Evolutionary conservation across 2,797 vertebrate species (phyloP).

Genomic region (Melanotaenia maccullochi): DNA sequence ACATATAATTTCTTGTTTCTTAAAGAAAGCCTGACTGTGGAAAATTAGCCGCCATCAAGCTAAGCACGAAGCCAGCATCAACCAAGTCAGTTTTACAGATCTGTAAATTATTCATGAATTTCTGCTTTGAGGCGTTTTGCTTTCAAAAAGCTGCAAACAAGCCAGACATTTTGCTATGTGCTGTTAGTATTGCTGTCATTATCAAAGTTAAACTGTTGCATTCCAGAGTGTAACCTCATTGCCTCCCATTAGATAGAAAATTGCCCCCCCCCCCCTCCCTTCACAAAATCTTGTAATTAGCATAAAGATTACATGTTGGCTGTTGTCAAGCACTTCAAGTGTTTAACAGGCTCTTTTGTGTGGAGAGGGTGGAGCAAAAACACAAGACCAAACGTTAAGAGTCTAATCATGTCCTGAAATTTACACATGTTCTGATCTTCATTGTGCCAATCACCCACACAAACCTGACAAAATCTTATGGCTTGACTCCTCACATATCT

Average conservation of each 20-base stretch:
- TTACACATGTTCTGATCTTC: conserved; percentile 38
- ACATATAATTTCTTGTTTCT: not conserved
- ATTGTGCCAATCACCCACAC: conserved; percentile 40
- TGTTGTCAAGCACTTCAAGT: conserved; percentile 50
- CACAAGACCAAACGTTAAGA: conserved; percentile 46
- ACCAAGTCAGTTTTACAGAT: conserved; percentile 46
- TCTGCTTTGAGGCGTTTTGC: conserved; percentile 58
- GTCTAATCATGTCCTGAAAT: conserved; percentile 47
- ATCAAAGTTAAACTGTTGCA: conserved; percentile 42
- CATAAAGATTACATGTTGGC: conserved; percentile 57
- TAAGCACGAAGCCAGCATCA: conserved; percentile 44
- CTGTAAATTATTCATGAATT: conserved; percentile 67
- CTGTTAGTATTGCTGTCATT: conserved; percentile 45
- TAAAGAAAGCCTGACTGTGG: conserved; percentile 22
- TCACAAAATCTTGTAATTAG: conserved; percentile 63
- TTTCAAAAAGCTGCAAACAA: conserved; percentile 56
- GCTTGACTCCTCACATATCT: conserved; percentile 17
- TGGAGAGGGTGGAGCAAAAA: conserved; percentile 23
- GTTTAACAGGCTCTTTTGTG: conserved; percentile 50
- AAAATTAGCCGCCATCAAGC: conserved; percentile 44
- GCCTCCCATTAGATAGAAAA: conserved; percentile 59
- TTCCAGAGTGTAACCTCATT: conserved; percentile 17
- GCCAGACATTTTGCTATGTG: conserved; percentile 29
- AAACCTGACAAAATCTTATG: conserved; percentile 32
- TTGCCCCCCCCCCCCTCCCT: conserved; percentile 37